These are phyloP conservation scores for Austrofundulus limnaeus DNA, from an alignment of 2,113 vertebrate species.

Conservation along the genomic window DNA sequence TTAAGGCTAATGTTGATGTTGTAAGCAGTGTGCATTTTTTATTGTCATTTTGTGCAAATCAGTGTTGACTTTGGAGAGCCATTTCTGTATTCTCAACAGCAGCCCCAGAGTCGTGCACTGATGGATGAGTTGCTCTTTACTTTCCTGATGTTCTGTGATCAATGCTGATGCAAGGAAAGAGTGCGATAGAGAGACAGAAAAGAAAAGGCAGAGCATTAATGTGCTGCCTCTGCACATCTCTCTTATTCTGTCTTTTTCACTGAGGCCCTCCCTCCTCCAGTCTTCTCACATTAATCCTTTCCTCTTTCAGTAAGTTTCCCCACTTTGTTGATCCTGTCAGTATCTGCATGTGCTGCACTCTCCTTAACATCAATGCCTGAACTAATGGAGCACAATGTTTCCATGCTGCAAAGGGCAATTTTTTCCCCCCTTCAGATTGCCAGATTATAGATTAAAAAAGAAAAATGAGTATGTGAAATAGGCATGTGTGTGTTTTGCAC, in stretches of 20 bases:
- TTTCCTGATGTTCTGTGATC: slow-evolving; percentile 75
- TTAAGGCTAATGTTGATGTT: slow-evolving; percentile 14
- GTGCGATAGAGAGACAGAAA: slow-evolving; percentile 17
- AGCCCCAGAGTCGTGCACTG: slow-evolving; percentile 49
- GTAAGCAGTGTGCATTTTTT: slow-evolving; percentile 15
- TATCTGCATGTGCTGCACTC: slow-evolving; percentile 70
- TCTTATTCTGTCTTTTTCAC: slow-evolving; percentile 31
- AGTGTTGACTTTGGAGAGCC: slow-evolving; percentile 15
- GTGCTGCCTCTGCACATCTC: slow-evolving; percentile 69
- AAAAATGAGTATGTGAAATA: slow-evolving; percentile 23
- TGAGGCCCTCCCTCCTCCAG: slow-evolving; percentile 13
- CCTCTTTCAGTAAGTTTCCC: slow-evolving; percentile 55
- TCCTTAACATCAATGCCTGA: slow-evolving; percentile 55
- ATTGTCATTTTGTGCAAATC: slow-evolving; percentile 31
- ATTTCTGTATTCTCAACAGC: slow-evolving; percentile 64
- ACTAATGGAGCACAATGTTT: slow-evolving; percentile 65
- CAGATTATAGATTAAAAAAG: slow-evolving; percentile 67
- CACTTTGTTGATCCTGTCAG: slow-evolving; percentile 61
- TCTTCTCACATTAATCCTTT: slow-evolving; percentile 69
- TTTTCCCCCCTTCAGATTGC: slow-evolving; percentile 72
- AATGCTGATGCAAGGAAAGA: slow-evolving; percentile 69
- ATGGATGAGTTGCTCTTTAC: slow-evolving; percentile 73
- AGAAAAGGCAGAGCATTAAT: slow-evolving; percentile 38
- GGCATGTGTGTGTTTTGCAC: slow-evolving; percentile 6
- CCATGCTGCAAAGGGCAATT: slow-evolving; percentile 58